Evolutionary conservation across 2,888 invertebrate species (phyloP), one percentile per base, ranked within the genome.

Genomic region (Kryphioiulus occultus): DNA sequence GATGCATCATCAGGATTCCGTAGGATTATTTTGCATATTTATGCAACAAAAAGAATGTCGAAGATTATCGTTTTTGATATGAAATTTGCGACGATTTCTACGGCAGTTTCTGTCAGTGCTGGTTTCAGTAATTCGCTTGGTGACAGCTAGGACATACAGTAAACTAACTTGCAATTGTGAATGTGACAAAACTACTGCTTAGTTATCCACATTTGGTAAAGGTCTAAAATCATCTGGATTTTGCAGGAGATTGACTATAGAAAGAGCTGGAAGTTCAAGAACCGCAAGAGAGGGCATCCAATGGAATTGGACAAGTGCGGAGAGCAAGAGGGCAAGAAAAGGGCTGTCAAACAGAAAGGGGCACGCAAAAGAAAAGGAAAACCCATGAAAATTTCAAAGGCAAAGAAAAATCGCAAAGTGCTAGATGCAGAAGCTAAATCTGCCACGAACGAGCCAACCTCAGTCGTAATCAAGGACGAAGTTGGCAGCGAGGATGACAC

Each of bases 291-390:
- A 9, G n/a, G 22, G n/a, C n/a, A 68, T 26, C 68, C 12, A 3
- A 68, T 68, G 68, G 68, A 68, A 12, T 26, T n/a, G 22, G 68
- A 68, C 68, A 68, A 68, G 26, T 12, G 10, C 22, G 68, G 68
- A 22, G 68, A 68, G 22, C 26, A 2, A 1, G 68, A 68, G 68
- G n/a, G 7, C 5, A 68, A 68, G 68, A 68, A 68, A 26, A 68
- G n/a, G 68, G 26, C 26, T 68, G 68, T 26, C 9, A 5, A 26
- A 10, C 68, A 68, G 68, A 84, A 84, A 35, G 84, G 84, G 9
- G 84, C 84, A 84, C 35, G 42, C 19, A 84, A 35, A 84, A 84
- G 84, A 84, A 84, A 84, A 84, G 84, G 84, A 84, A 84, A 84
- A 42, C 84, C 84, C 5, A 84, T 84, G 10, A 84, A 84, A 84